phyloP scores from a whole-genome alignment of 2,888 invertebrate genomes.

The Drosophila setosimentum region DNA sequence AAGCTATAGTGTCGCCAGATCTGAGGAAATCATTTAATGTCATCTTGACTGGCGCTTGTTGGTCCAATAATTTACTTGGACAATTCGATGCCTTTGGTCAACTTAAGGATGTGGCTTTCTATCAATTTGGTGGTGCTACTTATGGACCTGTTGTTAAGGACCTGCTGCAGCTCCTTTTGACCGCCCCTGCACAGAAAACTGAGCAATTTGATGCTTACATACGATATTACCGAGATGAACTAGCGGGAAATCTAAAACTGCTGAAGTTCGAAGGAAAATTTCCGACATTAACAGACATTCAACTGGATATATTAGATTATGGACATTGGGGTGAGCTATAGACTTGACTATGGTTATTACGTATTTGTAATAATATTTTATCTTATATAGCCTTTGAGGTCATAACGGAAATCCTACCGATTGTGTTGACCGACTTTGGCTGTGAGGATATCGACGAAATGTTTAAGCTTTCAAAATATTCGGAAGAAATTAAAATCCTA shows the following conservation, averaged over 20 bases:
- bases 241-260: conserved; percentile 60
- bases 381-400: conserved; percentile 46
- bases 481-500: conserved; percentile 47
- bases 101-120: conserved; percentile 65
- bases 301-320: conserved; percentile 68
- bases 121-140: conserved; percentile 67
- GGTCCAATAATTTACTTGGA: conserved; percentile 77
- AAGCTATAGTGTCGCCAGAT: conserved; percentile 8
- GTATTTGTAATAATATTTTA: background rate
- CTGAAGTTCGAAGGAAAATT: conserved; percentile 65
- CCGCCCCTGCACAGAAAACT: conserved; percentile 70
- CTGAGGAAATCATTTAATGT: conserved; percentile 63
- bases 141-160: conserved; percentile 76
- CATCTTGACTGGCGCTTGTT: conserved; percentile 73
- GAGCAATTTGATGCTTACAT: conserved; percentile 74
- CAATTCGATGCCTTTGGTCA: conserved; percentile 64
- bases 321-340: conserved; percentile 68
- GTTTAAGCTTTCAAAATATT: conserved; percentile 42
- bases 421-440: conserved; percentile 44
- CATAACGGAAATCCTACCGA: conserved; percentile 55
- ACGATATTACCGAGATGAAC: conserved; percentile 71
- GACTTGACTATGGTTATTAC: background rate
- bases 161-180: conserved; percentile 75
- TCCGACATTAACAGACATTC: conserved; percentile 77
- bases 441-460: conserved; percentile 47